Conservation (phyloP, 2,888 invertebrate genomes). For the Pseudanteris insignis region DNA sequence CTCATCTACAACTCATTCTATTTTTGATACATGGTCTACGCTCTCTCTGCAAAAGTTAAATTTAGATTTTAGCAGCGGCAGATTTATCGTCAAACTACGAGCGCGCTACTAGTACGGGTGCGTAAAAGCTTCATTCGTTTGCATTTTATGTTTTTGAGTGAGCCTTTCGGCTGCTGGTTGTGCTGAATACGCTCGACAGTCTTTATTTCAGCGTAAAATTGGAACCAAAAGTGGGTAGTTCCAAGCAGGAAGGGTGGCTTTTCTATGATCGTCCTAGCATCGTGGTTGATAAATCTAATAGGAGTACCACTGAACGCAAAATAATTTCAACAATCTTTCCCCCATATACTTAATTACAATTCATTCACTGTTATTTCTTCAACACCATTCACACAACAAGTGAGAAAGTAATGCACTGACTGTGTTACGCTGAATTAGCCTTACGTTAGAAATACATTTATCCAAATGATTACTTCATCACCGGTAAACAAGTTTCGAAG, state of each 20-base stretch:
- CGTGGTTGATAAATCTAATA: constrained; percentile 31
- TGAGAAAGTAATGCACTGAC: no score
- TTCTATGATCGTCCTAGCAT: constrained; percentile 32
- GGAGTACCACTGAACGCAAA: constrained; percentile 11
- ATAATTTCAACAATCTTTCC: no score
- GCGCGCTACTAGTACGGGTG: constrained; percentile 1
- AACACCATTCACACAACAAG: no score
- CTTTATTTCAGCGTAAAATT: constrained; percentile 58
- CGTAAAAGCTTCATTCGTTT: constrained; percentile 35
- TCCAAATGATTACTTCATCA: no score
- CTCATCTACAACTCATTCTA: no score
- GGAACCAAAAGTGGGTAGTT: constrained; percentile 51
- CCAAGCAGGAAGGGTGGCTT: constrained; percentile 11
- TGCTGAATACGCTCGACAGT: constrained; percentile 40
- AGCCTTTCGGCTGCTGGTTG: constrained; percentile 30
- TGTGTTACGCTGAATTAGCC: no score
- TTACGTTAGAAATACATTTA: no score
- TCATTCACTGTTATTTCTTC: no score
- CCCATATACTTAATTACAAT: constrained; percentile 32
- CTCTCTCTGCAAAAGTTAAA: constrained; percentile 31
- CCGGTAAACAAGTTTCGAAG: no score
- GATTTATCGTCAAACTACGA: constrained; percentile 34
- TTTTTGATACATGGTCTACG: constrained; percentile 12
- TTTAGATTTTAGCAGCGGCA: constrained; percentile 33
- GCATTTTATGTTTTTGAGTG: constrained; percentile 27